A percentile compares a stretch with the other conserved stretches of the same genome.
phyloP scores from a whole-genome alignment of 2,888 invertebrate species.

The Syrphus vitripennis region DNA sequence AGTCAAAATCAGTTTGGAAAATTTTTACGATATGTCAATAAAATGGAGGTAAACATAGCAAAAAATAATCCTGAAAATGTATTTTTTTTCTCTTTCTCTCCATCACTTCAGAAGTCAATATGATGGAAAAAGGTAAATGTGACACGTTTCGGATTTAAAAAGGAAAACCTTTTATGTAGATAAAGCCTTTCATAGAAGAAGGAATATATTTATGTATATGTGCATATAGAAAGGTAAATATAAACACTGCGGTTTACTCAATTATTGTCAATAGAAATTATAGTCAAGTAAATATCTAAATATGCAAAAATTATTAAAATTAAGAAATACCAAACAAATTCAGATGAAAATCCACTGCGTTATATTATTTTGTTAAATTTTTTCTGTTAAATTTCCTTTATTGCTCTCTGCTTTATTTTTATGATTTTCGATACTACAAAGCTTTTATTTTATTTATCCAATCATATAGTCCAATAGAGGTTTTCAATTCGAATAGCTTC shows the following conservation, averaged over 20 bases:
- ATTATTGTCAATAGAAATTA: neutral
- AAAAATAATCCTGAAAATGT: neutral
- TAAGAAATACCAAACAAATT: too few relatives aligned
- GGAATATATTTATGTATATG: neutral
- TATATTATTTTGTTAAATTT: too few relatives aligned
- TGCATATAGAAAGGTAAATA: neutral
- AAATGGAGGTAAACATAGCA: slow-evolving; percentile 7
- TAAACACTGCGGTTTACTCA: neutral
- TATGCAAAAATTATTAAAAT: too few relatives aligned
- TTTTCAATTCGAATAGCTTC: too few relatives aligned
- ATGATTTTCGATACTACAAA: too few relatives aligned
- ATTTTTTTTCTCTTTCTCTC: neutral
- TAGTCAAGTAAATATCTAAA: too few relatives aligned
- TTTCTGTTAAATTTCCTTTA: too few relatives aligned
- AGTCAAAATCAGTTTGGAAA: slow-evolving; percentile 14
- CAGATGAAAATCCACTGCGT: too few relatives aligned
- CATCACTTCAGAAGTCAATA: neutral
- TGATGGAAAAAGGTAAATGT: neutral
- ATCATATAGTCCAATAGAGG: too few relatives aligned
- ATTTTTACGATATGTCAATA: slow-evolving; percentile 23
- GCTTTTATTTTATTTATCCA: too few relatives aligned
- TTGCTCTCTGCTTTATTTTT: too few relatives aligned
- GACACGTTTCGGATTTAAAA: slow-evolving; percentile 17
- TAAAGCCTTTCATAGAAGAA: neutral
- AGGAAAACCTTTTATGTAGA: neutral